Evolutionary conservation across 2,113 vertebrate genomes (phyloP).

Genomic region (Gymnorhina tibicen): DNA sequence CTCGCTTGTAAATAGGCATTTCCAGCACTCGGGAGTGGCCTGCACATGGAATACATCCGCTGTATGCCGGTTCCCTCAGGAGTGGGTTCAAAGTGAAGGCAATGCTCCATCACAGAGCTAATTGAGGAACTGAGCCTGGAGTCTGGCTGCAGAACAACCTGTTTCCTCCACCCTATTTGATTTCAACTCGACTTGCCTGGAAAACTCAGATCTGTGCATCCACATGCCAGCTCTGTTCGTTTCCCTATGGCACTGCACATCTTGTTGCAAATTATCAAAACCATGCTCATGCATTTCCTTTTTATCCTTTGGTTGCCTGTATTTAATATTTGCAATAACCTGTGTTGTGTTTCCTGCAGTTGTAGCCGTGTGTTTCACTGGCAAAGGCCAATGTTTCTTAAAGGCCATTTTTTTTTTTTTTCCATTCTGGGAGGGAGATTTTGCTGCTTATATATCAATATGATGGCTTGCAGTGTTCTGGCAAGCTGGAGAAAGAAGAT

Average conservation of each 20-base stretch:
- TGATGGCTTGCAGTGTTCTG: slow-evolving; percentile 28
- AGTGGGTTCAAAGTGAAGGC: slow-evolving; percentile 34
- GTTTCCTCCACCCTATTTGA: slow-evolving; percentile 20
- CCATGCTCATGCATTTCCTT: neutral
- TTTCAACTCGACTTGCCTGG: neutral
- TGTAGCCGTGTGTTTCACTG: neutral
- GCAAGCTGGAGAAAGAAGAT: slow-evolving; percentile 67
- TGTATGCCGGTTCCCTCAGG: neutral
- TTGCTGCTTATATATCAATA: slow-evolving; percentile 45
- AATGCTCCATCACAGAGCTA: slow-evolving; percentile 31
- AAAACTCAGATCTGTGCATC: neutral
- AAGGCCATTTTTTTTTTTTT: neutral
- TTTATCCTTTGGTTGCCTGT: neutral
- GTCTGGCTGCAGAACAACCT: neutral
- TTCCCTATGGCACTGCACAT: neutral
- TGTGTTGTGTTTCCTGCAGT: neutral
- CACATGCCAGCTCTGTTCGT: neutral
- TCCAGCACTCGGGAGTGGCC: neutral
- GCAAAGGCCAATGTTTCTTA: neutral
- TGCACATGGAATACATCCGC: neutral
- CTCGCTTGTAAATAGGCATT: neutral
- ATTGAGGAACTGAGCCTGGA: slow-evolving; percentile 35
- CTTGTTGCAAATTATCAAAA: neutral
- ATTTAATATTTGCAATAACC: slow-evolving; percentile 44
- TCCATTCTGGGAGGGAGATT: slow-evolving; percentile 15